Evolutionary conservation across 2,797 vertebrate genomes (phyloP).

Genomic region (Pipistrellus nathusii): DNA sequence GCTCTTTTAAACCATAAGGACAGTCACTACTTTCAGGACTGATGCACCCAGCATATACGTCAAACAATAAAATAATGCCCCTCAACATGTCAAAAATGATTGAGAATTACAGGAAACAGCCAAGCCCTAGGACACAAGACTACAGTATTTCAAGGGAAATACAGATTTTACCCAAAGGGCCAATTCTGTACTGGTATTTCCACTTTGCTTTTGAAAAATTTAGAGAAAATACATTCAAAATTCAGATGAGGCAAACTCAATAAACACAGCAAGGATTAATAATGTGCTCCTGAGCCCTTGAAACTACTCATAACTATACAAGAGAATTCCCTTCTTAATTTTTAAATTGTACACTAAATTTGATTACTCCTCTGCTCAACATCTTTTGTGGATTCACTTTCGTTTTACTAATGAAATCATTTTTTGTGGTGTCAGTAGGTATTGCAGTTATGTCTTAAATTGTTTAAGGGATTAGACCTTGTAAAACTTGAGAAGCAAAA

Average conservation of each 20-base stretch:
- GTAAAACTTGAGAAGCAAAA: not conserved
- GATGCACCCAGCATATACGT: not conserved
- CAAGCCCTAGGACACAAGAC: not conserved
- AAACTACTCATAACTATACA: not conserved
- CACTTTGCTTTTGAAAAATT: not conserved
- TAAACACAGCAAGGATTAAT: not conserved
- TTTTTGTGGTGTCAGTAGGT: not conserved
- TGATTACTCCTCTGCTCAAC: not conserved
- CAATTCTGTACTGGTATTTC: not conserved
- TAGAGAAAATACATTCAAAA: not conserved
- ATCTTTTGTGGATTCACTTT: not conserved
- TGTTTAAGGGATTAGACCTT: not conserved
- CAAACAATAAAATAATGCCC: not conserved
- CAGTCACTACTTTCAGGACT: not conserved
- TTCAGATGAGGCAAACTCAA: not conserved
- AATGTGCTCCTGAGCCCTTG: not conserved
- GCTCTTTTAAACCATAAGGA: not conserved
- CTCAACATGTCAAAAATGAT: not conserved
- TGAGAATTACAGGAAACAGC: not conserved
- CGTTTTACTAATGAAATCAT: not conserved
- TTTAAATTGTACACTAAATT: slow-evolving; percentile 8
- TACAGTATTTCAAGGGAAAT: not conserved
- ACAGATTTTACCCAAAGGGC: not conserved
- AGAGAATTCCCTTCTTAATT: not conserved
- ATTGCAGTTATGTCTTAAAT: not conserved